Conservation (phyloP, 2,888 invertebrate species). For the Andrena bucephala region DNA sequence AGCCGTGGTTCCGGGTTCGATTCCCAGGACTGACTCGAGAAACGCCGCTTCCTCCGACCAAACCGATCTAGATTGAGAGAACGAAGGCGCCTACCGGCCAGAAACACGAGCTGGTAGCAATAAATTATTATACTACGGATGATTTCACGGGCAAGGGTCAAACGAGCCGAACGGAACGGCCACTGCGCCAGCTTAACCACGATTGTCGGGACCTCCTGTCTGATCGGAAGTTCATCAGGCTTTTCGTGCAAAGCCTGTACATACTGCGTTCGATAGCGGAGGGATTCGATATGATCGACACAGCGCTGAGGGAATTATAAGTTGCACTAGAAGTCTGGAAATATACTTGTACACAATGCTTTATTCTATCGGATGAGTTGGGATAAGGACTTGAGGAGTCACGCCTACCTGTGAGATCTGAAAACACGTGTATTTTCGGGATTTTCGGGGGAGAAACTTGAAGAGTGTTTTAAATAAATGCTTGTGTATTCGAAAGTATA, state of each 20-base stretch:
- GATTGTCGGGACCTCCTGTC: constrained; percentile 51
- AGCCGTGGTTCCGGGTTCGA: constrained; percentile 74
- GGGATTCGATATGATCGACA: background rate
- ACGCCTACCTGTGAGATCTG: too few species aligned
- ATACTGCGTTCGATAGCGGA: background rate
- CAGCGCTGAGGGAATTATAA: background rate
- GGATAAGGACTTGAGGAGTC: too few species aligned
- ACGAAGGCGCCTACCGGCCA: constrained; percentile 65
- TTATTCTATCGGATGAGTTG: too few species aligned
- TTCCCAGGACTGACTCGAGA: constrained; percentile 75
- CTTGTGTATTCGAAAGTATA: too few species aligned
- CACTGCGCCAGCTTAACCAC: background rate
- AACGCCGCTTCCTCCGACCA: constrained; percentile 65
- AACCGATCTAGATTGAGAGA: constrained; percentile 72
- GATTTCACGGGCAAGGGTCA: constrained; percentile 77
- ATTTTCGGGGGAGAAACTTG: too few species aligned
- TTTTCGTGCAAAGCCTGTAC: background rate
- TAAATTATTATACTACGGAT: constrained; percentile 80
- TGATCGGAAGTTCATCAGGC: constrained; percentile 51
- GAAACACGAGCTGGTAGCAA: constrained; percentile 73
- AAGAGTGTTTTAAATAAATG: too few species aligned
- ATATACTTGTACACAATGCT: too few species aligned
- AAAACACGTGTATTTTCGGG: too few species aligned
- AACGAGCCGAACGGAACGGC: constrained; percentile 59
- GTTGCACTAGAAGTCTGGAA: background rate